Conservation (phyloP, 2,797 vertebrate species). For the Halcyon chelicuti region DNA sequence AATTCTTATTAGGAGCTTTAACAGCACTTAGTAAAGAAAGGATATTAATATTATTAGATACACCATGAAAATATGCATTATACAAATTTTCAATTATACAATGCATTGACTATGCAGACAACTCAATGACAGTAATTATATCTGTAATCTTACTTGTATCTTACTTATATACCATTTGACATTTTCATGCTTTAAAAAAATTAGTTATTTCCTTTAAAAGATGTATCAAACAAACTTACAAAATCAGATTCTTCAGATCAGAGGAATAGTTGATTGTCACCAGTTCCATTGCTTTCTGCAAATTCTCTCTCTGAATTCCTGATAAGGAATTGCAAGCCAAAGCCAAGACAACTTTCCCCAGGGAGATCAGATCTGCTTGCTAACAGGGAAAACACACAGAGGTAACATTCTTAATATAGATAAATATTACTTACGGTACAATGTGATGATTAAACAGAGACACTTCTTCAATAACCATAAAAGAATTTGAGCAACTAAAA, state of each 20-base stretch:
- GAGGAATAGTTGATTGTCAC: slow-evolving; percentile 99
- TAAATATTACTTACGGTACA: background rate
- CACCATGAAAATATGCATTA: background rate
- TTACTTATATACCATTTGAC: background rate
- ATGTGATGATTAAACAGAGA: background rate
- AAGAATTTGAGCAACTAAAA: background rate
- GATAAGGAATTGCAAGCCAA: slow-evolving; percentile 98
- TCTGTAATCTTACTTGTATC: background rate
- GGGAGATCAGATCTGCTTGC: slow-evolving; percentile 98
- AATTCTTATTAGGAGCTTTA: background rate
- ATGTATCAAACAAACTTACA: slow-evolving; percentile 82
- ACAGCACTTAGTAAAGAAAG: background rate
- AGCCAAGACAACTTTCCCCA: slow-evolving; percentile 99
- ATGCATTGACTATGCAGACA: background rate
- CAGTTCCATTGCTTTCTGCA: slow-evolving; percentile 99
- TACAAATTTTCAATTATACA: background rate
- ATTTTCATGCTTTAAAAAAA: background rate
- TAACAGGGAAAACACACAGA: slow-evolving; percentile 76
- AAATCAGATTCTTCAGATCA: slow-evolving; percentile 99
- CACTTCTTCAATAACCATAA: background rate
- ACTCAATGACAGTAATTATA: background rate
- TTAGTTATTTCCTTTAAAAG: background rate
- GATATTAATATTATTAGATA: background rate
- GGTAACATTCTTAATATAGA: background rate
- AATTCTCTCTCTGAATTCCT: slow-evolving; percentile 98